Evolutionary conservation across 2,113 vertebrate species (phyloP), one percentile per base, ranked within the genome.

Genomic region (Ceratotherium simum): DNA sequence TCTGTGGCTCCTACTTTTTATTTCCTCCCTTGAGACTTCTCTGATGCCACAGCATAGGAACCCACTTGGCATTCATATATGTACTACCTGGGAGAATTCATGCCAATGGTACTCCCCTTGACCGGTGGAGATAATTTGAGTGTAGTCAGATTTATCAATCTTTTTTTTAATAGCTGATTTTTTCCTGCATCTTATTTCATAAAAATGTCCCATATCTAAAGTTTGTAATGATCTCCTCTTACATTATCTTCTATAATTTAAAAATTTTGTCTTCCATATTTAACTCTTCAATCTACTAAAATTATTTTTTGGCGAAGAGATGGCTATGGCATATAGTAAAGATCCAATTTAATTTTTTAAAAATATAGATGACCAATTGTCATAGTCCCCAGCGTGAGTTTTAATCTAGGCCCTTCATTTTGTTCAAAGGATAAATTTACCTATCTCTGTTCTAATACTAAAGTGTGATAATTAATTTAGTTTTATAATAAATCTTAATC

Each of bases 51-150:
- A 29, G 3, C 48, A 1, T 31, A 0, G 25, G 3, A 51, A 6
- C 4, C 58, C 11, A 2, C 56, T 92, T 69, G 46, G 5, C 39
- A 64, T 14, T 78, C 73, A 33, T 0, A 1, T n/a, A 6, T n/a
- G 12, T 1, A 17, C 1, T 4, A 7, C 16, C 12, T 70, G 29
- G 20, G 69, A n/a, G 46, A 64, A 56, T 58, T 70, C 21, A 29
- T 58, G 23, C 0, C 42, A 31, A 21, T 27, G 0, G 11, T 2
- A n/a, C 6, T 5, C 1, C 6, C 2, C 21, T 58, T 76, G 36
- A 75, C 42, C 39, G 39, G 9, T 11, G 31, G 20, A 56, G 2
- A 62, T 56, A 21, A 75, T 48, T 82, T 82, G 1, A 65, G 31
- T 72, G 17, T 14, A 69, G 16, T 85, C 10, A 81, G 48, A 51